Conservation (phyloP, 2,888 invertebrate genomes). For the Spilosoma lubricipeda region DNA sequence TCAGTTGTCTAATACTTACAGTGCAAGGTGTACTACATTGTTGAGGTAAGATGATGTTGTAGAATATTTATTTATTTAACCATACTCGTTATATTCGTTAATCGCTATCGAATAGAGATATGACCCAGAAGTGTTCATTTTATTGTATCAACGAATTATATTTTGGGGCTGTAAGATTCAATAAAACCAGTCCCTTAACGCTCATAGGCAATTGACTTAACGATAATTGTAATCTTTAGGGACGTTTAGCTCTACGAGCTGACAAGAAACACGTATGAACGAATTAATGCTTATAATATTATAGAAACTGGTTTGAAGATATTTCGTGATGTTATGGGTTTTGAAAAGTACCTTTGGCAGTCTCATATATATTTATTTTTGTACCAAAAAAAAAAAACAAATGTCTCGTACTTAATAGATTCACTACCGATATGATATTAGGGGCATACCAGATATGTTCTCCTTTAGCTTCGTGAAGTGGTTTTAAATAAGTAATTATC, state of each 20-base stretch:
- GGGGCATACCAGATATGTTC: background rate
- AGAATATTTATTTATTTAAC: no score
- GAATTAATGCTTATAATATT: constrained; percentile 14
- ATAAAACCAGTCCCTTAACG: constrained; percentile 38
- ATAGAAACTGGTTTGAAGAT: background rate
- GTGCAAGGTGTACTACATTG: no score
- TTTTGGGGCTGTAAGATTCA: constrained; percentile 38
- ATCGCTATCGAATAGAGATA: background rate
- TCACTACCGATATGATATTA: background rate
- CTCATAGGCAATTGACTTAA: constrained; percentile 43
- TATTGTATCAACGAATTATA: constrained; percentile 22
- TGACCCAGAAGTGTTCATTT: background rate
- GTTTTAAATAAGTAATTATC: background rate
- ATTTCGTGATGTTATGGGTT: background rate
- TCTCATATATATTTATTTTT: background rate
- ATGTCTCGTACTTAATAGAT: background rate
- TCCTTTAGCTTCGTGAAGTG: background rate
- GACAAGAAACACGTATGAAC: constrained; percentile 14
- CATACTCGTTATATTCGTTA: background rate
- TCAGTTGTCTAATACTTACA: no score
- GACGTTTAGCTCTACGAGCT: constrained; percentile 24
- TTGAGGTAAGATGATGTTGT: no score
- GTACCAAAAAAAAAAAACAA: background rate
- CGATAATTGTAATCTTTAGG: constrained; percentile 45
- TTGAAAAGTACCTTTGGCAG: background rate